Evolutionary conservation across 2,888 invertebrate genomes (phyloP).

Genomic region (Torymus tubicola): DNA sequence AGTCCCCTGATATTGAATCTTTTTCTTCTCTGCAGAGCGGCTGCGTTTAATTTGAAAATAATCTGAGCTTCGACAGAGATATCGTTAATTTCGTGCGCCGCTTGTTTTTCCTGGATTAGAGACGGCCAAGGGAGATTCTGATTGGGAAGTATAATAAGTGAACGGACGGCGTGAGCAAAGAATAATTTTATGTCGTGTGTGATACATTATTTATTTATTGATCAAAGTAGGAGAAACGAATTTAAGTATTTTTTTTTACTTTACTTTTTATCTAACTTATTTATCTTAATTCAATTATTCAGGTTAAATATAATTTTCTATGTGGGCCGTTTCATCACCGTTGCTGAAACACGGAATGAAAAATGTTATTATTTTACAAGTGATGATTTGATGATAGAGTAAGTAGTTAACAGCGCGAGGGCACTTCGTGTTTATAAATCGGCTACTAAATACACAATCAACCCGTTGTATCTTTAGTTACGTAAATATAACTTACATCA

Average conservation of each 20-base stretch:
- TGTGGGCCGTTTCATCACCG: constrained; percentile 8
- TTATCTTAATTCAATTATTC: neutral
- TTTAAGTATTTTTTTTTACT: neutral
- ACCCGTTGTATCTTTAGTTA: constrained; percentile 32
- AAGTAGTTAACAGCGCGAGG: constrained; percentile 22
- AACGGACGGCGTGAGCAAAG: too few species aligned
- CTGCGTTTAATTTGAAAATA: constrained; percentile 50
- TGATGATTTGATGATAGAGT: constrained; percentile 50
- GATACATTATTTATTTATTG: neutral
- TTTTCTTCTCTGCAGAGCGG: neutral
- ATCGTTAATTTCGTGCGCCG: constrained; percentile 12
- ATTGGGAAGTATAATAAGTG: too few species aligned
- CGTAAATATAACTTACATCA: constrained; percentile 35
- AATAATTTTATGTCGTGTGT: neutral
- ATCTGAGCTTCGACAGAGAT: constrained; percentile 5
- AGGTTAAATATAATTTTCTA: constrained; percentile 1
- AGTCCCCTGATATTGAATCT: constrained; percentile 8
- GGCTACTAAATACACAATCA: constrained; percentile 42
- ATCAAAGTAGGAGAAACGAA: neutral
- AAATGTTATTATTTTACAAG: constrained; percentile 20
- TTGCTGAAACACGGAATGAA: neutral
- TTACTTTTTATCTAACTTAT: neutral
- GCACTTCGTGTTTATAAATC: constrained; percentile 41
- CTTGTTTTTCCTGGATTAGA: too few species aligned
- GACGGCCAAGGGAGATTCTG: too few species aligned